Percentiles rank a stretch among this genome's conserved stretches.
Conservation (phyloP, 2,888 invertebrate species). For the Phengaris arion region DNA sequence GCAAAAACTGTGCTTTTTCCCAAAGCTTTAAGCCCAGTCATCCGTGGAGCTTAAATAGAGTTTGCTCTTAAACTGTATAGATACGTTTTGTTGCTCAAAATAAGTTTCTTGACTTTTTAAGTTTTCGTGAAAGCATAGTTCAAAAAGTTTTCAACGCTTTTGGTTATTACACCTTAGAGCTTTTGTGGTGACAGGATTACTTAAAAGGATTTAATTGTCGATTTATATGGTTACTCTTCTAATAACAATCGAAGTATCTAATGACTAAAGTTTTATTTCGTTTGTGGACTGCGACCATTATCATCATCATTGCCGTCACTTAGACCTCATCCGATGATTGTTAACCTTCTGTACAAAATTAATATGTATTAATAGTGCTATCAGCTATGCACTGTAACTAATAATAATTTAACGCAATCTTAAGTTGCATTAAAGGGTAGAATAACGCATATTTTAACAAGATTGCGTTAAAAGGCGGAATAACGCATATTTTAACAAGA, state of each 20-base stretch:
- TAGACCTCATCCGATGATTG: no score
- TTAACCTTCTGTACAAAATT: no score
- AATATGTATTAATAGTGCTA: no score
- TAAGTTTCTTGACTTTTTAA: slow-evolving; percentile 9
- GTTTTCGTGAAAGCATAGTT: slow-evolving; percentile 7
- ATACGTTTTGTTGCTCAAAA: slow-evolving; percentile 13
- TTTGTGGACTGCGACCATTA: no score
- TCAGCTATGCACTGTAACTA: no score
- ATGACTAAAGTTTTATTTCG: no score
- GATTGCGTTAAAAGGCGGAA: neutral
- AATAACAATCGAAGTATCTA: neutral
- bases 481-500: neutral
- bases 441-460: no score
- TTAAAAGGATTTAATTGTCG: neutral
- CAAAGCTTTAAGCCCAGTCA: slow-evolving; percentile 14
- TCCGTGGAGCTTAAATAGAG: slow-evolving; percentile 25
- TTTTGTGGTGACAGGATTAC: neutral
- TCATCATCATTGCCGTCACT: no score
- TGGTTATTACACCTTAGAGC: neutral
- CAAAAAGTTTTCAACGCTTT: slow-evolving; percentile 2
- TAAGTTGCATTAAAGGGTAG: no score
- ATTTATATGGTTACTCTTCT: neutral
- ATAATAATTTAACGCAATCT: no score
- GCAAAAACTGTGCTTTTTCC: slow-evolving; percentile 20
- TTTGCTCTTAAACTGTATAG: slow-evolving; percentile 25